Conservation (phyloP, 1,140 invertebrate genomes). For the Oncopeltus fasciatus region DNA sequence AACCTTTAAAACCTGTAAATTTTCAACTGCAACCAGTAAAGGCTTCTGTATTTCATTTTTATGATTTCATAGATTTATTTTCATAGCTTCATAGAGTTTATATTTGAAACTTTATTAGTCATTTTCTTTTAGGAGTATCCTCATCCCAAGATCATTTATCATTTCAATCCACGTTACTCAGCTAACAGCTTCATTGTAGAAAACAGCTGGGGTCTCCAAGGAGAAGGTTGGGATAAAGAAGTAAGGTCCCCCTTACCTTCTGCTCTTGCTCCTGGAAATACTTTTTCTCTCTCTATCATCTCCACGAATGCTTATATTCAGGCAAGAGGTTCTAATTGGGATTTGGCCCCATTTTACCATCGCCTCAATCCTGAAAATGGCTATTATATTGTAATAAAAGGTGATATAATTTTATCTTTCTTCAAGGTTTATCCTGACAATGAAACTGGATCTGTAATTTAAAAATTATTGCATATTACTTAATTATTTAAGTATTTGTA, state of each 20-base stretch:
- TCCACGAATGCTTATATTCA: background rate
- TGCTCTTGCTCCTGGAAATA: background rate
- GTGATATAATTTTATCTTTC: background rate
- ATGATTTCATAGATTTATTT: too few species aligned
- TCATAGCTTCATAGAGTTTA: too few species aligned
- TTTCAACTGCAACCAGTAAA: background rate
- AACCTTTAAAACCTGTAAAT: too few species aligned
- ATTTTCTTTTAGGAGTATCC: background rate
- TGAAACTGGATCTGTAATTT: background rate
- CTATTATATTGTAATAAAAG: background rate
- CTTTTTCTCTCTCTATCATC: background rate
- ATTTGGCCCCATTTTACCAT: background rate
- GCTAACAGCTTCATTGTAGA: background rate
- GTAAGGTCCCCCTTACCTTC: background rate
- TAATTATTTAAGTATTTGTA: too few species aligned
- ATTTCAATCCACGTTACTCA: background rate
- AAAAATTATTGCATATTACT: background rate
- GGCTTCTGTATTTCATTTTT: background rate
- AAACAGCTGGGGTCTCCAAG: background rate
- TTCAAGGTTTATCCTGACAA: background rate
- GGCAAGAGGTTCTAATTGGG: background rate
- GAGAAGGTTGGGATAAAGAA: background rate
- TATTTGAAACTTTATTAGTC: too few species aligned
- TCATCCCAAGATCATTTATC: background rate
- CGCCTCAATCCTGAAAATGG: background rate